Percentiles rank a stretch among this genome's conserved stretches.
Conservation (phyloP, 1,140 invertebrate species). For the Aphelenchoides besseyi region DNA sequence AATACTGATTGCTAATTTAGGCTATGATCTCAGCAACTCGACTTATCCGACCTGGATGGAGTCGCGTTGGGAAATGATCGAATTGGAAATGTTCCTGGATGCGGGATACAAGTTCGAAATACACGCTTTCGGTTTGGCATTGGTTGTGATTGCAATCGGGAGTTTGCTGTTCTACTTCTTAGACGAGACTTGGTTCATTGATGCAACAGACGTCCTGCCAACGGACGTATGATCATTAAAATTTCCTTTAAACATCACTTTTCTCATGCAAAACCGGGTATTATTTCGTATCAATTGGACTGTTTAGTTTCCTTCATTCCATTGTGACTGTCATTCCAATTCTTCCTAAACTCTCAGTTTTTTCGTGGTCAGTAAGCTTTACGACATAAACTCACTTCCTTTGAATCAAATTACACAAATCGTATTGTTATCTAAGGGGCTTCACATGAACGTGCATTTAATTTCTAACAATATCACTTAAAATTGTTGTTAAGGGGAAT, state of each 20-base stretch:
- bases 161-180: conserved; percentile 1
- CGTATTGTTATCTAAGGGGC: too few relatives aligned
- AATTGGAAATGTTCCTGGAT: conserved; percentile 11
- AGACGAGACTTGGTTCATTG: conserved; percentile 16
- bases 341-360: neutral
- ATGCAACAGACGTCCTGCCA: neutral
- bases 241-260: neutral
- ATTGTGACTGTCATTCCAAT: neutral
- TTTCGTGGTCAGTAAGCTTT: neutral
- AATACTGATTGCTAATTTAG: neutral
- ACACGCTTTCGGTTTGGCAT: neutral
- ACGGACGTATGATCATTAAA: conserved; percentile 1
- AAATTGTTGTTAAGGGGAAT: neutral
- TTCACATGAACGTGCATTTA: too few relatives aligned
- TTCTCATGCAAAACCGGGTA: neutral
- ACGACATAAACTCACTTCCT: neutral
- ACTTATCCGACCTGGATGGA: conserved; percentile 14
- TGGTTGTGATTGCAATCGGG: neutral
- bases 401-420: neutral
- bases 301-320: neutral
- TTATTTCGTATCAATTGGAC: neutral
- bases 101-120: neutral
- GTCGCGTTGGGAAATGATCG: conserved; percentile 10
- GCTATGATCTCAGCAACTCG: conserved; percentile 13
- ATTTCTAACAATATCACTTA: too few relatives aligned